Percentiles rank a stretch among this genome's conserved stretches.
Conservation (phyloP, 2,113 vertebrate species). For the Amphilophus citrinellus region DNA sequence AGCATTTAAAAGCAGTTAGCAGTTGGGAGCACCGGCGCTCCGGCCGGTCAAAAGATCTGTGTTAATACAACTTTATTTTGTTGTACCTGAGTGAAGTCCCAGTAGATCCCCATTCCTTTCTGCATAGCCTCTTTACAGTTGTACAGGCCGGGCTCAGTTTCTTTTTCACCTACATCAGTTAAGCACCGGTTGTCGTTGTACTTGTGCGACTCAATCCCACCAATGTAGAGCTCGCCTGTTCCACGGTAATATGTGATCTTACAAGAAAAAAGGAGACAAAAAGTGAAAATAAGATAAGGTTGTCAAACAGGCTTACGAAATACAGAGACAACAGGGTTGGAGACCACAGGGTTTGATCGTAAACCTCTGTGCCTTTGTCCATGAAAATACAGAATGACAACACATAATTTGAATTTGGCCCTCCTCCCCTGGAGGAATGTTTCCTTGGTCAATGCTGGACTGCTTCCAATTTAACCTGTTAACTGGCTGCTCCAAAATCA, state of each 20-base stretch:
- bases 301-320: not conserved
- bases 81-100: conserved; percentile 80
- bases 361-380: fast-evolving
- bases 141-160: conserved; percentile 52
- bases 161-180: conserved; percentile 51
- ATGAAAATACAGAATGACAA: not conserved
- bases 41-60: too few relatives aligned
- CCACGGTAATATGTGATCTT: conserved; percentile 52
- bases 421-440: not conserved
- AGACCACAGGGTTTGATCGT: not conserved
- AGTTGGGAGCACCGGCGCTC: too few relatives aligned
- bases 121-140: conserved; percentile 66
- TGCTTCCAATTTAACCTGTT: not conserved
- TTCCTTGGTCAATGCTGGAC: too few relatives aligned
- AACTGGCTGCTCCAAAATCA: too few relatives aligned
- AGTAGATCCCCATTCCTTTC: conserved; percentile 68
- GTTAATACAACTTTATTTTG: not conserved
- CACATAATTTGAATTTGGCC: not conserved
- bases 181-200: conserved; percentile 69
- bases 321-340: not conserved
- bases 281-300: not conserved
- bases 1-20: too few relatives aligned
- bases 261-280: not conserved
- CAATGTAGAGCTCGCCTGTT: conserved; percentile 70
- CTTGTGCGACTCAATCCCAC: conserved; percentile 63